Percentiles rank a stretch among this genome's conserved stretches.
These are phyloP conservation scores for Benitochromis conjunctus DNA, from an alignment of 2,113 vertebrate species.

Conservation along the genomic window DNA sequence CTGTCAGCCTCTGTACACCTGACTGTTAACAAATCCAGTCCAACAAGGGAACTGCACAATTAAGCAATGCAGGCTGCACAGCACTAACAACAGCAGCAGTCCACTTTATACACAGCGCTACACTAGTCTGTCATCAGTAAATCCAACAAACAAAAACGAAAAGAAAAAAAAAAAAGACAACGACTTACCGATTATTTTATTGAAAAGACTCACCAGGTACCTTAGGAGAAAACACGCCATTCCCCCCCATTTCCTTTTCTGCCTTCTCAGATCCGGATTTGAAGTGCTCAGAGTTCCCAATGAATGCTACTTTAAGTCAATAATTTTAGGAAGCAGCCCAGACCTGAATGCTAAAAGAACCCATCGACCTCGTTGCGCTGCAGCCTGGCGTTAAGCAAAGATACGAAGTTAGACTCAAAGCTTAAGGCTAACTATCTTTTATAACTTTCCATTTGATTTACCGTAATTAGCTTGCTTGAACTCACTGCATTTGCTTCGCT, in stretches of 20 bases:
- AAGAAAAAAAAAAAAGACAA: not conserved
- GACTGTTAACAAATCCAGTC: not conserved
- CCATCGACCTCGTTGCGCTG: not conserved
- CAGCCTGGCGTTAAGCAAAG: not conserved
- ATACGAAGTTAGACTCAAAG: not conserved
- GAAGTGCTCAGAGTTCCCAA: not conserved
- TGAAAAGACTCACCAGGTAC: not conserved
- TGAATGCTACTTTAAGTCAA: not conserved
- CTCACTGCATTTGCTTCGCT: not conserved
- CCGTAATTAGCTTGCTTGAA: not conserved
- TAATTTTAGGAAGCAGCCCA: not conserved
- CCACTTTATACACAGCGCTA: not conserved
- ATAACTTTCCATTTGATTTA: not conserved
- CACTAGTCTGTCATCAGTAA: not conserved
- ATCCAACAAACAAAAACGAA: not conserved
- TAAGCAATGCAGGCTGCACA: not conserved
- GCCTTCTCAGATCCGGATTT: not conserved
- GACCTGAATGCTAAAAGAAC: not conserved
- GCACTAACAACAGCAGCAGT: not conserved
- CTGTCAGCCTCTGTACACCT: not conserved
- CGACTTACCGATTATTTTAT: not conserved
- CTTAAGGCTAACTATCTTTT: too few species aligned
- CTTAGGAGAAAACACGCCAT: not conserved
- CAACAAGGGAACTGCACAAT: not conserved
- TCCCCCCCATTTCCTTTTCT: not conserved